Base-by-base conservation (phyloP, 2,888 invertebrate genomes). In the Liopterus haemorrhoidalis region DNA sequence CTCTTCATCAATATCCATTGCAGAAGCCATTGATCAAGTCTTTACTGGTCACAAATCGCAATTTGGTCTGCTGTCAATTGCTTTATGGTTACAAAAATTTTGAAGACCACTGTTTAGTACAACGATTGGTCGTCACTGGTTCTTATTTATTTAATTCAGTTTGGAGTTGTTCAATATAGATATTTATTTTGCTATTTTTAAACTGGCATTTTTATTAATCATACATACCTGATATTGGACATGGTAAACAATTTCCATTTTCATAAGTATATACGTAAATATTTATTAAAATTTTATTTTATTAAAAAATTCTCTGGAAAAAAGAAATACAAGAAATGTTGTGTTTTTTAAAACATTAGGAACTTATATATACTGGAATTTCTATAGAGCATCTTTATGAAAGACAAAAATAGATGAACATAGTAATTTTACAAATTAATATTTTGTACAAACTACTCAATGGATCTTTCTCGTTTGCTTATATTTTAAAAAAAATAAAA, bases 1-100 rank as follows among this genome's bases (percentile, higher is more conserved):
- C 69, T 91, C 91, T 59, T 91, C 90, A 62, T 94, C 94, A 52
- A 94, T 83, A 66, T 94, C 94, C 93, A 94, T 94, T 56, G 83
- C 82, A 50, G 81, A 71, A 49, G 71, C 69, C 68, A 68, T 69
- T 49, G 4, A 25, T 25, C 12, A 11, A 12, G n/a, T 11, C n/a
- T 25, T 11, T 12, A n/a, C 25, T 25, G 25, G 30, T 31, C 5
- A 38, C 27, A 27, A n/a, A n/a, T 31, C 32, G 24, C 8, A 5
- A 31, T 22, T 31, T 31, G 21, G 41, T 16, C 32, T 22, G n/a
- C n/a, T 32, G 32, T 41, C 41, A 41, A 31, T 41, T 9, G 20
- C 5, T 28, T 22, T 22, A 8, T 22, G 5, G 5, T 22, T 8
- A 5, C 8, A 8, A 22, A 22, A 22, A 22, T 22, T 31, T 31